Base-by-base conservation (phyloP, 92 coral and sea anemone species). In the Palythoa grandiflora region DNA sequence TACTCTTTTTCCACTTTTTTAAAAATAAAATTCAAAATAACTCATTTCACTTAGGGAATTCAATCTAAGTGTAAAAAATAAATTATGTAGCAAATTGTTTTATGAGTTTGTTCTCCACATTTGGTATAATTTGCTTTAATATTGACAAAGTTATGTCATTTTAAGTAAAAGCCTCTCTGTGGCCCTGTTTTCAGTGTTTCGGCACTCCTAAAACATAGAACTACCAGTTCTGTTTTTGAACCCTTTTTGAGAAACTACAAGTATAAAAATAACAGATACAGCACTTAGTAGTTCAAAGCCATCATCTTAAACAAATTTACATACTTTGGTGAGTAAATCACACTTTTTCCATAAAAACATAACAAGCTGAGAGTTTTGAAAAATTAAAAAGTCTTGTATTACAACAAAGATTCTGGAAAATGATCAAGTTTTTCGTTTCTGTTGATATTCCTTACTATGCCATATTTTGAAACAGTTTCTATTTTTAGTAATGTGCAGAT, bases 391-490 rank as follows among this genome's bases (percentile, higher is more conserved):
- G 38, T 66, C 72, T 66, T 66, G 72, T 21, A 19, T 66, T 66
- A 38, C 72, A 66, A 6, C 72, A 66, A 20, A 7, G 38, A 19
- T 38, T 66, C 36, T 21, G 36, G 15, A 66, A 66, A 68, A 16
- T 37, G 73, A 38, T 20, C 54, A 73, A 6, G 44, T 73, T 73
- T 11, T 73, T 73, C 77, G 44, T 38, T 35, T 48, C 77, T 73
- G 14, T 38, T 73, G 77, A 51, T 73, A 36, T 51, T 73, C 53
- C 44, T 73, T 73, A 51, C 54, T 73, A 68, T 85, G 89, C 89
- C 83, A 85, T 73, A 39, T 54, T n/a, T 48, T 36, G 52, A 85
- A 85, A 52, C 89, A 85, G 65, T 85, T 85, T 50, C 19, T 50
- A 14, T 84, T n/a, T 36, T 38, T 85, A 60, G 79, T 72, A 37